Base-by-base conservation (phyloP, 1,140 invertebrate genomes). In the Laupala kohalensis region DNA sequence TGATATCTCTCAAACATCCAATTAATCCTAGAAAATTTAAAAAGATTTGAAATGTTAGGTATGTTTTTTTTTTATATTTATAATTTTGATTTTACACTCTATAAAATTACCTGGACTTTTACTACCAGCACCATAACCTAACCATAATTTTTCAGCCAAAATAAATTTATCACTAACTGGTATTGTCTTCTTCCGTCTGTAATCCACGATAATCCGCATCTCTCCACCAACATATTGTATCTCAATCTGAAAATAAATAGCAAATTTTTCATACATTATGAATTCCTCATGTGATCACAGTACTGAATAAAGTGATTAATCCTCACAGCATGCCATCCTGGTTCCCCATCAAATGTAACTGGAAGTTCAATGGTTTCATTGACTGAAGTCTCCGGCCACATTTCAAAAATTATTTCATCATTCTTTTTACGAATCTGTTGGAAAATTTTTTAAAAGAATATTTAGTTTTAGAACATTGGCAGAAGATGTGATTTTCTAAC, bases 1-100 rank as follows among this genome's bases (percentile, higher is more conserved):
- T 85, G 63, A 96, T 90, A 75, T 94, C 89, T 72, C 92, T 84
- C 84, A 97, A 93, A 77, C 95, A 97, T 12, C 95, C 95, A 53
- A 96, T 90, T 69, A 96, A 84, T 25, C 94, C 94, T 71, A n/a
- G n/a, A n/a, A n/a, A n/a, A n/a, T n/a, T n/a, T n/a, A n/a, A n/a
- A n/a, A n/a, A n/a, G n/a, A n/a, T n/a, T n/a, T n/a, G n/a, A n/a
- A n/a, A n/a, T n/a, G n/a, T n/a, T n/a, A n/a, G n/a, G n/a, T n/a
- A n/a, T n/a, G n/a, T n/a, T n/a, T n/a, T n/a, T n/a, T n/a, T n/a
- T n/a, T n/a, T n/a, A n/a, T n/a, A n/a, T n/a, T n/a, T n/a, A n/a
- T n/a, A n/a, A 63, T 15, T 13, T 13, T 63, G 13, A 63, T 63
- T 15, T 63, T 6, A 6, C 15, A 68, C 9, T 28, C 2, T 19